These are phyloP conservation scores for Oncorhynchus nerka DNA, from an alignment of 2,113 vertebrate species.

Conservation along the genomic window DNA sequence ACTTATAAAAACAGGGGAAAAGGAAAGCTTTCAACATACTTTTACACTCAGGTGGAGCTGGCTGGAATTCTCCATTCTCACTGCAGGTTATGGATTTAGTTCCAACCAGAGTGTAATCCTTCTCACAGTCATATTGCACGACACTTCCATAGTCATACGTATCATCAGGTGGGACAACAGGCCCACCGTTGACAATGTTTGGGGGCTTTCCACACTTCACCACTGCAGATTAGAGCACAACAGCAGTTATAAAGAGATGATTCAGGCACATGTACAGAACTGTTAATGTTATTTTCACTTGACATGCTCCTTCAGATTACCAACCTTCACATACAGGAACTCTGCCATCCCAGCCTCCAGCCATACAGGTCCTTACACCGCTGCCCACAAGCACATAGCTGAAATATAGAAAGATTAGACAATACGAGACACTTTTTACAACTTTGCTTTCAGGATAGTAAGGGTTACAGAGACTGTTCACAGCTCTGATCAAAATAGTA, in stretches of 20 bases:
- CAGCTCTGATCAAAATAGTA: no score
- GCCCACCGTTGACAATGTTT: fast-evolving
- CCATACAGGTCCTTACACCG: fast-evolving
- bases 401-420: not conserved
- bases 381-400: not conserved
- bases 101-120: conserved; percentile 17
- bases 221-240: conserved; percentile 47
- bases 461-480: no score
- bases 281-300: not conserved
- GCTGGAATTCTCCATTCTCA: conserved; percentile 2
- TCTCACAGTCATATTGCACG: no score
- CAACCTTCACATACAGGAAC: conserved; percentile 57
- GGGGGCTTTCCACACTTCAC: conserved; percentile 21
- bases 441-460: no score
- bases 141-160: fast-evolving
- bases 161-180: fast-evolving
- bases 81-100: not conserved
- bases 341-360: conserved; percentile 8
- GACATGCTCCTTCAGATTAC: not conserved
- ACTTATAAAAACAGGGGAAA: not conserved
- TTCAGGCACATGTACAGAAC: not conserved
- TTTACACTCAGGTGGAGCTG: conserved; percentile 49
- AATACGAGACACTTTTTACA: not conserved
- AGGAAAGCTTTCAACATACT: conserved; percentile 15
- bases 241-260: not conserved